Conservation (phyloP, 2,113 vertebrate genomes). For the Anser brachyrhynchus region DNA sequence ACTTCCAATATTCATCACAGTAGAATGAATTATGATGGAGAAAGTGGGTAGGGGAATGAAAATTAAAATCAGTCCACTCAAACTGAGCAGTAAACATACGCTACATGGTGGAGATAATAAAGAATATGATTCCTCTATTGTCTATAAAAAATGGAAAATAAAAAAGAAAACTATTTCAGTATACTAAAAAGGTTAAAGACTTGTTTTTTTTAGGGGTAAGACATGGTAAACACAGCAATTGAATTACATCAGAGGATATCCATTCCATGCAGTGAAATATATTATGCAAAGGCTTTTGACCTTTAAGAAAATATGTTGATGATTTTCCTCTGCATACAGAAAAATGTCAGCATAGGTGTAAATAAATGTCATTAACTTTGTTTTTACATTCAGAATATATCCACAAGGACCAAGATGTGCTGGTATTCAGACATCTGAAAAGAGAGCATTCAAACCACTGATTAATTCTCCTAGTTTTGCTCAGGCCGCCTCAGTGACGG, state of each 20-base stretch:
- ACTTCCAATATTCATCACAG: background rate
- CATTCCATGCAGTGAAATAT: conserved; percentile 27
- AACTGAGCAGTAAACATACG: background rate
- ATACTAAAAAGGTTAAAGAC: background rate
- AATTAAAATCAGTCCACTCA: background rate
- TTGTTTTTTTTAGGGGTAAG: background rate
- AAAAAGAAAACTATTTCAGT: background rate
- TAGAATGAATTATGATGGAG: background rate
- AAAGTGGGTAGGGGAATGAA: background rate
- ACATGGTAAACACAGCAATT: background rate
- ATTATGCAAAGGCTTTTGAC: conserved; percentile 61
- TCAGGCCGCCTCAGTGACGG: background rate
- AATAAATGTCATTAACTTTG: conserved; percentile 64
- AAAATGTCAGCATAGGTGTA: conserved; percentile 55
- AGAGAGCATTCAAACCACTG: background rate
- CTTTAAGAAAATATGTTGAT: conserved; percentile 58
- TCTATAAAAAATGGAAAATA: background rate
- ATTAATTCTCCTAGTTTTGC: conserved; percentile 2
- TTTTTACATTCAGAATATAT: conserved; percentile 15
- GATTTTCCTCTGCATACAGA: conserved; percentile 46
- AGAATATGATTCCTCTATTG: background rate
- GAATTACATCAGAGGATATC: conserved; percentile 31
- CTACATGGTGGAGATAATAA: background rate
- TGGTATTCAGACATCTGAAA: background rate
- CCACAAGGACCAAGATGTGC: background rate